Evolutionary conservation across 2,888 invertebrate species (phyloP).

Genomic region (Xestia rhomboidea): DNA sequence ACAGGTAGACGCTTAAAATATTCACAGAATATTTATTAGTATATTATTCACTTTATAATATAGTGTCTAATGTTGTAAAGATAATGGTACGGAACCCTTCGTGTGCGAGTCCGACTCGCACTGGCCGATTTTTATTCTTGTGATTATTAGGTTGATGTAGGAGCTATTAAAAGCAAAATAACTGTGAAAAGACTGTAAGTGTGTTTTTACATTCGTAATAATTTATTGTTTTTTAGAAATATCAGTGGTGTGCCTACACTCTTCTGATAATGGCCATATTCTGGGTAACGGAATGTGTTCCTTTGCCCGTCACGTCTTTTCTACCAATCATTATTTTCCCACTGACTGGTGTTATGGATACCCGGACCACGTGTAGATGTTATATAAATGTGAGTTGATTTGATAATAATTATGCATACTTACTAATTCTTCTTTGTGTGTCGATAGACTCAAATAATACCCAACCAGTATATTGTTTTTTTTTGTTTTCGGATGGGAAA

Average conservation of each 20-base stretch:
- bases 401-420: constrained; percentile 57
- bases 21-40: too few species aligned
- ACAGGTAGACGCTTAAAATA: too few species aligned
- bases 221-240: constrained; percentile 73
- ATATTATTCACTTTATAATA: too few species aligned
- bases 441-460: too few species aligned
- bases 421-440: too few species aligned
- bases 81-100: too few species aligned
- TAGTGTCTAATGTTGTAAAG: too few species aligned
- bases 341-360: constrained; percentile 92
- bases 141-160: neutral
- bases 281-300: constrained; percentile 95
- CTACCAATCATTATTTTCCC: constrained; percentile 95
- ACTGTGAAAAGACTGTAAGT: neutral
- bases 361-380: constrained; percentile 78
- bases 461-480: too few species aligned
- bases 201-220: neutral
- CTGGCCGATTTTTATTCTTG: neutral
- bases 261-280: constrained; percentile 94
- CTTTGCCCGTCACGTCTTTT: constrained; percentile 94
- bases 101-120: too few species aligned
- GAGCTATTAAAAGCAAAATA: neutral
- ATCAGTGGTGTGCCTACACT: constrained; percentile 92
- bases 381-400: constrained; percentile 91
- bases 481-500: too few species aligned